Conservation (phyloP, 2,113 vertebrate genomes). For the Chunga burmeisteri region DNA sequence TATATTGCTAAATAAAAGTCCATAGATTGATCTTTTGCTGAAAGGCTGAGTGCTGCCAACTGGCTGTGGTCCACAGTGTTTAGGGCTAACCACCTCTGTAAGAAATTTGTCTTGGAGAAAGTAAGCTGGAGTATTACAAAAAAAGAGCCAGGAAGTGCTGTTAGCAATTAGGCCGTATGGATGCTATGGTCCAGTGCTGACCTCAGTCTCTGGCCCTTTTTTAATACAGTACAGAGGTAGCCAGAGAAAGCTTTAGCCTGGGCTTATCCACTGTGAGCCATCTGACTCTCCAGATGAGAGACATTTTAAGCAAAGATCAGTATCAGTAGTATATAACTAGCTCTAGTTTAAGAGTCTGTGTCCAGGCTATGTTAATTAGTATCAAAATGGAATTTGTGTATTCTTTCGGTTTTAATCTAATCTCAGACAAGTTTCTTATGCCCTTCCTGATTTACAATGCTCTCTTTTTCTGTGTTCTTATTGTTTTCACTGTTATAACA, state of each 20-base stretch:
- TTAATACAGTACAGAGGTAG: not conserved
- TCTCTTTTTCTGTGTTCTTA: not conserved
- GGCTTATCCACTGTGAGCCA: not conserved
- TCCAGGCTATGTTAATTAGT: not conserved
- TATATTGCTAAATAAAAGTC: not conserved
- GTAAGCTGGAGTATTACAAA: not conserved
- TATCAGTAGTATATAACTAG: not conserved
- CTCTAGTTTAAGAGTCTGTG: not conserved
- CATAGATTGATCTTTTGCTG: constrained; percentile 14
- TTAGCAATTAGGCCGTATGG: not conserved
- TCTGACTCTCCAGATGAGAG: not conserved
- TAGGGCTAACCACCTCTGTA: not conserved
- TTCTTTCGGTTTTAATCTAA: not conserved
- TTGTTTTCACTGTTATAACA: not conserved
- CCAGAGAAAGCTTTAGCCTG: not conserved
- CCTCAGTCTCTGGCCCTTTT: not conserved
- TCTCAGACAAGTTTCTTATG: not conserved
- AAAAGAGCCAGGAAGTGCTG: not conserved
- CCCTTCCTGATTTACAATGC: not conserved
- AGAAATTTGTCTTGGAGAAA: constrained; percentile 43
- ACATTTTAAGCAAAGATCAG: not conserved
- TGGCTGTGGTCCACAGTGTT: not conserved
- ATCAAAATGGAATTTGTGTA: not conserved
- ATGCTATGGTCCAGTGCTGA: not conserved
- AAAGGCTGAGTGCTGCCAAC: not conserved